phyloP scores from a whole-genome alignment of 1,140 invertebrate genomes.

The Leptinotarsa lineolata region DNA sequence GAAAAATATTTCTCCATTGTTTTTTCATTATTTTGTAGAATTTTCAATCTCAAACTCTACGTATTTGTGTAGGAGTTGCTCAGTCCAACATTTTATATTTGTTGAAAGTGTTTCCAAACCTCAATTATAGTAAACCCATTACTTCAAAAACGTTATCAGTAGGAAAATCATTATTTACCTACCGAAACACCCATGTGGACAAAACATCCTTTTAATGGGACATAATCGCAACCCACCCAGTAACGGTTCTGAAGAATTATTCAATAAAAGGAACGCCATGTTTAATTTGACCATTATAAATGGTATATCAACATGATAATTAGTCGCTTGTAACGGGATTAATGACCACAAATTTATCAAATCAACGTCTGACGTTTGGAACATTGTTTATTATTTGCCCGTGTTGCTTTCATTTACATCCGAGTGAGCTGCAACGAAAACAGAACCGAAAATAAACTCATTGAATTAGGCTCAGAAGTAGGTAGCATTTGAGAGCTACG shows the following conservation, averaged over 20 bases:
- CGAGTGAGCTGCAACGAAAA: background rate
- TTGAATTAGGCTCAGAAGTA: background rate
- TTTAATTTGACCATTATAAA: slow-evolving; percentile 27
- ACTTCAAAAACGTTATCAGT: no score
- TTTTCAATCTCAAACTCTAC: no score
- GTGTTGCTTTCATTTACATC: background rate
- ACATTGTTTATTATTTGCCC: slow-evolving; percentile 16
- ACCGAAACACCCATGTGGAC: no score
- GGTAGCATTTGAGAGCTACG: background rate
- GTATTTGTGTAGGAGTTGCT: no score
- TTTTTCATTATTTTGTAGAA: no score
- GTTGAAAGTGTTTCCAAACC: no score
- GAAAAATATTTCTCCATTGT: no score
- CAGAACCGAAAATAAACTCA: background rate
- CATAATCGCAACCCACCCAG: no score
- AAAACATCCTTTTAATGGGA: no score
- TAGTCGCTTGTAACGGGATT: slow-evolving; percentile 24
- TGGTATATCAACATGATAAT: slow-evolving; percentile 16
- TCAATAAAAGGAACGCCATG: background rate
- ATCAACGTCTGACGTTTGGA: slow-evolving; percentile 16
- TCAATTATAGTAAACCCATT: no score
- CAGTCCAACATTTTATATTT: no score
- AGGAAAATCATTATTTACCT: no score
- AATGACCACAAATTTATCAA: slow-evolving; percentile 24
- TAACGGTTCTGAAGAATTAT: background rate